Percentiles rank a stretch among this genome's conserved stretches.
phyloP scores from a whole-genome alignment of 2,113 vertebrate genomes.

The Ophiodon elongatus region DNA sequence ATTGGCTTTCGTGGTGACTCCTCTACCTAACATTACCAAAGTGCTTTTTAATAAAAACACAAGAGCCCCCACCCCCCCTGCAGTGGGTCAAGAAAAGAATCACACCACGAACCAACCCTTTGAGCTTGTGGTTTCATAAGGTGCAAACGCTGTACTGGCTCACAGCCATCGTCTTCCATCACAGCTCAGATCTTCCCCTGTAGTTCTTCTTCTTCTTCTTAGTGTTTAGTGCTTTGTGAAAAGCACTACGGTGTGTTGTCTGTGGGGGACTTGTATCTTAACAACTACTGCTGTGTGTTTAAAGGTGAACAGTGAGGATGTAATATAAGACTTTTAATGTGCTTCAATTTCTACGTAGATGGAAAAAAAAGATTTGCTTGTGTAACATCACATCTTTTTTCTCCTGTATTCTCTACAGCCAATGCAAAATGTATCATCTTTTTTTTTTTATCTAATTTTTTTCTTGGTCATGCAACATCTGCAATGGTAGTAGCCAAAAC shows the following conservation, averaged over 20 bases:
- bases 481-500: slow-evolving; percentile 27
- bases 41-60: slow-evolving; percentile 63
- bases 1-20: slow-evolving; percentile 51
- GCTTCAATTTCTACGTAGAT: slow-evolving; percentile 6
- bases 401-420: background rate
- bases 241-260: slow-evolving; percentile 22
- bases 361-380: slow-evolving; percentile 1
- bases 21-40: slow-evolving; percentile 67
- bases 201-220: background rate
- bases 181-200: slow-evolving; percentile 71
- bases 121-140: slow-evolving; percentile 52
- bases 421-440: background rate
- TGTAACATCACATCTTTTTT: background rate
- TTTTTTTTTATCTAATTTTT: background rate
- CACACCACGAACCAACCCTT: slow-evolving; percentile 24
- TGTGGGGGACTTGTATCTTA: background rate
- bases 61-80: background rate
- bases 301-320: slow-evolving; percentile 22
- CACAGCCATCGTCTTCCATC: slow-evolving; percentile 79
- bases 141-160: slow-evolving; percentile 62
- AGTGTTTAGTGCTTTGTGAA: slow-evolving; percentile 45
- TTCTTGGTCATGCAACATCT: slow-evolving; percentile 14
- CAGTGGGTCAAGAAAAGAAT: slow-evolving; percentile 43
- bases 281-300: slow-evolving; percentile 20
- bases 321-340: background rate